A percentile compares a stretch with the other conserved stretches of the same genome.
Conservation (phyloP, 2,888 invertebrate species). For the Boloria euphrosyne region DNA sequence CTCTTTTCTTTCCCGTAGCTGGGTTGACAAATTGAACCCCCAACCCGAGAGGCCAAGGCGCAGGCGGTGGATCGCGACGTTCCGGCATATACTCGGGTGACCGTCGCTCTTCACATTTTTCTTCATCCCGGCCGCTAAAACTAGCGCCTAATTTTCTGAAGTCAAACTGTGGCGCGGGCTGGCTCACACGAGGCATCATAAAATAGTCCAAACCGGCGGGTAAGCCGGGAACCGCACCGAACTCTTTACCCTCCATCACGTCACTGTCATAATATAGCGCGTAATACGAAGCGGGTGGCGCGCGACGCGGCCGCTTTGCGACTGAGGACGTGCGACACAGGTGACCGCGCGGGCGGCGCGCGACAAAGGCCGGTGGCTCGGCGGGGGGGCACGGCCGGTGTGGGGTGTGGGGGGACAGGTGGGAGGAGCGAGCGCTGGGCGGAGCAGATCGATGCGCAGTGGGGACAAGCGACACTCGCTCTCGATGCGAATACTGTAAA, state of each 20-base stretch:
- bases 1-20: conserved; percentile 96
- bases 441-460: conserved; percentile 80
- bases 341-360: conserved; percentile 77
- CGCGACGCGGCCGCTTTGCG: conserved; percentile 83
- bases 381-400: conserved; percentile 60
- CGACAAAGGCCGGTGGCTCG: conserved; percentile 75
- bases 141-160: conserved; percentile 89
- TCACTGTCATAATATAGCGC: conserved; percentile 73
- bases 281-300: conserved; percentile 75
- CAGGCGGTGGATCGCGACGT: conserved; percentile 71
- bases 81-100: conserved; percentile 69
- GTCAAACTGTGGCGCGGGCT: conserved; percentile 94
- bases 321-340: conserved; percentile 83
- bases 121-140: conserved; percentile 81
- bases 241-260: conserved; percentile 80
- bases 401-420: conserved; percentile 53
- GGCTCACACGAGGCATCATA: conserved; percentile 85
- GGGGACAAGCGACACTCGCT: conserved; percentile 78
- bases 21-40: conserved; percentile 95
- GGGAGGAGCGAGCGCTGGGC: conserved; percentile 79
- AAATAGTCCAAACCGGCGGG: conserved; percentile 79
- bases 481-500: conserved; percentile 65
- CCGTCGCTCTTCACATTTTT: conserved; percentile 67
- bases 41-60: conserved; percentile 90
- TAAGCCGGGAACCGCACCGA: conserved; percentile 75